Percentiles rank a stretch among this genome's conserved stretches.
These are phyloP conservation scores for Eulemur rubriventer DNA, from an alignment of 2,797 vertebrate species.

Conservation along the genomic window DNA sequence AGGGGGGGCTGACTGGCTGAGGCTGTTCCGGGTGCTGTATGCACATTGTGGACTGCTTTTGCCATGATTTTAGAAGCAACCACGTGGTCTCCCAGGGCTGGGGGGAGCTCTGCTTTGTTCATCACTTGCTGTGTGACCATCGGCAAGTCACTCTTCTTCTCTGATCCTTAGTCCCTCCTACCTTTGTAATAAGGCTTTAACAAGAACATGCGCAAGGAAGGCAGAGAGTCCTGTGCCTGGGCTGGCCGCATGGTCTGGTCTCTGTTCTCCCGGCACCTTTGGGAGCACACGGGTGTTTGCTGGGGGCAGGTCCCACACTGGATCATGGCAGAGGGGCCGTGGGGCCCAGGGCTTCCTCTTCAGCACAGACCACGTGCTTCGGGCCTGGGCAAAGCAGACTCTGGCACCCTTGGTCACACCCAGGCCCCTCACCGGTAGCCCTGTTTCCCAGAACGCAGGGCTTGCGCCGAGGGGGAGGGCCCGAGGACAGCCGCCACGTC, in stretches of 20 bases:
- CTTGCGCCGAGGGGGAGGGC: fast-evolving
- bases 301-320: fast-evolving
- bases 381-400: fast-evolving
- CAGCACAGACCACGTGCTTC: fast-evolving
- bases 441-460: neutral
- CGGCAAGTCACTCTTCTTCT: neutral
- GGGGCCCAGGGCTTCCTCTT: too few species aligned
- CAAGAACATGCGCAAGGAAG: fast-evolving
- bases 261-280: fast-evolving
- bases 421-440: fast-evolving
- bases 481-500: fast-evolving
- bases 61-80: neutral
- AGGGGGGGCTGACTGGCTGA: neutral
- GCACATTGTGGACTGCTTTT: neutral
- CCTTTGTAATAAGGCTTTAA: neutral
- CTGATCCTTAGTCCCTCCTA: neutral
- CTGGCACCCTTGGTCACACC: fast-evolving
- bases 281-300: fast-evolving
- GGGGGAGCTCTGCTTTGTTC: neutral
- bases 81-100: neutral
- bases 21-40: fast-evolving
- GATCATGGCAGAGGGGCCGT: fast-evolving
- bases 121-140: neutral
- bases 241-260: fast-evolving
- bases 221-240: neutral